Base-by-base conservation (phyloP, 2,888 invertebrate genomes). In the Eledona agricola region DNA sequence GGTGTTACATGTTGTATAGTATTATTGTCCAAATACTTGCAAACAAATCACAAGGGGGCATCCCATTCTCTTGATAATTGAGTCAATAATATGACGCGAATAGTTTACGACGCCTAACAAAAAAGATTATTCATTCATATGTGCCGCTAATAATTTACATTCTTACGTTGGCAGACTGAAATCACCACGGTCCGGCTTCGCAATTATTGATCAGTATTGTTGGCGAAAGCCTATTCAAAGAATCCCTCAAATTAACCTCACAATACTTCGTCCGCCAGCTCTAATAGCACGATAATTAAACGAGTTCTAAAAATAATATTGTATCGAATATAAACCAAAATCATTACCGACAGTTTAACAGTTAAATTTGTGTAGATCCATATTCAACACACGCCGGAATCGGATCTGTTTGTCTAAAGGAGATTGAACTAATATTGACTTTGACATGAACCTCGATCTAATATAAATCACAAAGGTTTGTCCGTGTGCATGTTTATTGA, bases 361-460 rank as follows among this genome's bases (percentile, higher is more conserved):
- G 49, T 9, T 13, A 11, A 22, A 38, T 46, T 46, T 46, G 29
- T 37, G 46, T 52, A 23, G 26, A 23, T 52, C 38, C 31, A 31
- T 37, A 51, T 51, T 51, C 51, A 15, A 37, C 37, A 31, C 52
- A 46, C 46, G 46, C 12, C 15, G 52, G 22, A 37, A 31, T 26
- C 46, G 38, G 51, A 43, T 54, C 38, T 51, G 54, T 51, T 57
- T 55, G 54, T 55, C 49, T 54, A 51, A 38, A 54, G 51, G 28
- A 42, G 50, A 51, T 57, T 55, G n/a, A 40, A 34, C 55, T 55
- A 57, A 58, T 55, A 58, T 58, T 58, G 55, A 52, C 55, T 52
- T 31, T 55, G 45, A 58, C 51, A 50, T 58, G 35, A 55, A 50
- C 49, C 37, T 38, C 19, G 42, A 28, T 19, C 51, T 52, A 55